phyloP scores from a whole-genome alignment of 2,797 vertebrate genomes.

The Chaetodon trifasciatus region DNA sequence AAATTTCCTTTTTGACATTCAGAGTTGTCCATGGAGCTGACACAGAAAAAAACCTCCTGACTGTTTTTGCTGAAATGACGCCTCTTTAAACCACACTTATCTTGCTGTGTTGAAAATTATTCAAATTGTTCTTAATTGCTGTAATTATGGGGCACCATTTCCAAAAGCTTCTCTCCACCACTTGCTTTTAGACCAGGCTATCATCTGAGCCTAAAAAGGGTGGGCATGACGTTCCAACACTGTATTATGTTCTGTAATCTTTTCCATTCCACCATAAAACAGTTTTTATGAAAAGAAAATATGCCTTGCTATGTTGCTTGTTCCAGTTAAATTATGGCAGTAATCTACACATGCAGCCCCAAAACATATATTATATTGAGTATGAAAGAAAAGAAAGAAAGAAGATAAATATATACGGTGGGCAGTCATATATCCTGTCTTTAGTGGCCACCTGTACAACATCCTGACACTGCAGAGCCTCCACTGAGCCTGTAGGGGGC shows the following conservation, averaged over 20 bases:
- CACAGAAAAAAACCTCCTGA: not conserved
- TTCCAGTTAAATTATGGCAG: too few species aligned
- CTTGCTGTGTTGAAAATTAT: constrained; percentile 44
- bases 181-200: constrained; percentile 36
- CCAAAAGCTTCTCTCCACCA: constrained; percentile 32
- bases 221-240: not conserved
- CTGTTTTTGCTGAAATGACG: constrained; percentile 18
- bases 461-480: constrained; percentile 23
- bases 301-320: not conserved
- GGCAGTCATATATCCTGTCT: not conserved
- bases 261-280: not conserved
- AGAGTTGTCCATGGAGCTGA: not conserved
- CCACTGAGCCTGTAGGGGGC: constrained; percentile 59
- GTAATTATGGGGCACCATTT: constrained; percentile 62
- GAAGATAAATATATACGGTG: not conserved
- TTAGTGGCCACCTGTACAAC: not conserved
- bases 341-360: not conserved
- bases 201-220: constrained; percentile 25
- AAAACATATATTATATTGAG: not conserved
- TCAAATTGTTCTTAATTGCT: constrained; percentile 68
- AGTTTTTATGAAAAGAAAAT: not conserved
- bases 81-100: constrained; percentile 44
- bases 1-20: not conserved
- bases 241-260: not conserved
- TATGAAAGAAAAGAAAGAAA: not conserved